These are phyloP conservation scores for Limnothrissa miodon DNA, from an alignment of 2,113 vertebrate genomes.

Conservation along the genomic window DNA sequence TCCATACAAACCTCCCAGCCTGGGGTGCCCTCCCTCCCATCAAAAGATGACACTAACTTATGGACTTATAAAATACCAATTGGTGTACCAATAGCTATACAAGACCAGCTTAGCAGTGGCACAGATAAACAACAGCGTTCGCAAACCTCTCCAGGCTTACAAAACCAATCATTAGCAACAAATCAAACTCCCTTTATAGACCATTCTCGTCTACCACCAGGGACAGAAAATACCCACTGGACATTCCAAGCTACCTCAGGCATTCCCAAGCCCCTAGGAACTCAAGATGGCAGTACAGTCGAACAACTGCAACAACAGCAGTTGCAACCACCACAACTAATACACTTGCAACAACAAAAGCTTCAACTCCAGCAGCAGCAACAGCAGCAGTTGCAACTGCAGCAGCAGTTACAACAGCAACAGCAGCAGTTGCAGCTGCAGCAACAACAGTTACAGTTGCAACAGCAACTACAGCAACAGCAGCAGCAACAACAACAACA, in stretches of 20 bases:
- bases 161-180: constrained; percentile 51
- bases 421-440: constrained; percentile 48
- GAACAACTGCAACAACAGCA: constrained; percentile 59
- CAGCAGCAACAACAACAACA: constrained; percentile 52
- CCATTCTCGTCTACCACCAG: constrained; percentile 50
- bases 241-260: constrained; percentile 56
- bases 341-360: constrained; percentile 27
- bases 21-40: constrained; percentile 42
- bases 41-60: constrained; percentile 51
- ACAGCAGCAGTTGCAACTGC: constrained; percentile 58
- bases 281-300: constrained; percentile 56
- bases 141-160: constrained; percentile 51
- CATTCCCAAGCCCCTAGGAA: constrained; percentile 55
- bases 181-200: constrained; percentile 58
- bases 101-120: constrained; percentile 57
- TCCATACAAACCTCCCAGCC: constrained; percentile 42
- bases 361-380: constrained; percentile 59
- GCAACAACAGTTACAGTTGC: constrained; percentile 49
- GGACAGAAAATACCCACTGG: constrained; percentile 56
- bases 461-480: constrained; percentile 20
- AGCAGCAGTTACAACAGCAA: constrained; percentile 35
- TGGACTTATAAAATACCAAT: constrained; percentile 56
- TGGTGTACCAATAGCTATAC: constrained; percentile 47
- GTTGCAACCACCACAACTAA: constrained; percentile 46
- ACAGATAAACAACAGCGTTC: constrained; percentile 52